Conservation (phyloP, 2,888 invertebrate species). For the Teleiodes luculella region DNA sequence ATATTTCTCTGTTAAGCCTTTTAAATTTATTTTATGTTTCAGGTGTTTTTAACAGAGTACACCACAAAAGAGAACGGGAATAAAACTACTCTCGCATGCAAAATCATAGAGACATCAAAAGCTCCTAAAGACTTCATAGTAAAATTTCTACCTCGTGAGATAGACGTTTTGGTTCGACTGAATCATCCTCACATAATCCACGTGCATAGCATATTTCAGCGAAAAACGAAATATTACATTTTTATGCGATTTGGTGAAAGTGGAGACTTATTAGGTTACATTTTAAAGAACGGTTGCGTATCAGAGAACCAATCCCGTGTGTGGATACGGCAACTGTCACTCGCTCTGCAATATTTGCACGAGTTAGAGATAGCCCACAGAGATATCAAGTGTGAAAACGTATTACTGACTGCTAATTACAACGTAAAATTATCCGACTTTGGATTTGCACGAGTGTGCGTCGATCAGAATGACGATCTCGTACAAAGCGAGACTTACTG, state of each 20-base stretch:
- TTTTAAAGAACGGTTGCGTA: conserved; percentile 82
- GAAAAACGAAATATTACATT: conserved; percentile 85
- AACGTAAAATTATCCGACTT: conserved; percentile 91
- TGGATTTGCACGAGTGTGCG: conserved; percentile 82
- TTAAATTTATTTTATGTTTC: no score
- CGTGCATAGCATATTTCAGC: conserved; percentile 86
- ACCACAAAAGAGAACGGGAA: conserved; percentile 43
- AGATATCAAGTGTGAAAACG: conserved; percentile 91
- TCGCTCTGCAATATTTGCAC: conserved; percentile 86
- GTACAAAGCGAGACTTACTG: conserved; percentile 88
- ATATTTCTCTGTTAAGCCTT: no score
- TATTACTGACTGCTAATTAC: conserved; percentile 83
- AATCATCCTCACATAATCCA: conserved; percentile 89
- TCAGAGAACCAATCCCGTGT: conserved; percentile 83
- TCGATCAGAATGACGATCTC: conserved; percentile 55
- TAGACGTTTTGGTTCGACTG: conserved; percentile 85
- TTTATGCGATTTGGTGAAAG: conserved; percentile 89
- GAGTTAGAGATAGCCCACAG: conserved; percentile 86
- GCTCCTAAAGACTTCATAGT: conserved; percentile 87
- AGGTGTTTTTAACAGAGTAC: conserved; percentile 69
- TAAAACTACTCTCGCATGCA: conserved; percentile 80
- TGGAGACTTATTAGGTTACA: conserved; percentile 86
- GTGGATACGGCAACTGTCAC: conserved; percentile 84
- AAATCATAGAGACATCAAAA: conserved; percentile 84
- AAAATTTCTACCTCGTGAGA: conserved; percentile 90